A percentile compares a stretch with the other conserved stretches of the same genome.
Evolutionary conservation across 2,888 invertebrate species (phyloP).

Genomic region (Leptinotarsa tumamoca): DNA sequence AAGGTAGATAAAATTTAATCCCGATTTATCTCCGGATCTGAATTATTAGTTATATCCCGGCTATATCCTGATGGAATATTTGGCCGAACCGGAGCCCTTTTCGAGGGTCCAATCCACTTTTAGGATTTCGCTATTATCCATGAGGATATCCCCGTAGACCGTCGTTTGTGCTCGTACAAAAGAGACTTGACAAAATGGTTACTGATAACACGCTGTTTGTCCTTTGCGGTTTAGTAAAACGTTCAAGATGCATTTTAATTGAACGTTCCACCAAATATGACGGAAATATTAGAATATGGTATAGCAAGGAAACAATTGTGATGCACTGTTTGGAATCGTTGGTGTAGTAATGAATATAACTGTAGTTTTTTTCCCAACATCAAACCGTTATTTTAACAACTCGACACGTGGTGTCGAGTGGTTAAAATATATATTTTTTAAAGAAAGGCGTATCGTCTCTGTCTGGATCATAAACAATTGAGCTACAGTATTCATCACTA

Average conservation of each 20-base stretch:
- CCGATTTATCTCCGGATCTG: conserved; percentile 53
- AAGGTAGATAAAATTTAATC: conserved; percentile 49
- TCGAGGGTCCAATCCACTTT: conserved; percentile 56
- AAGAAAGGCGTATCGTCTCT: no score
- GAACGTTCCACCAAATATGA: no score
- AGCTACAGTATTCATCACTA: no score
- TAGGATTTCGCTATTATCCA: conserved; percentile 57
- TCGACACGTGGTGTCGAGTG: no score
- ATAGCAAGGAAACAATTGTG: no score
- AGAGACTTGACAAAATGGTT: conserved; percentile 59
- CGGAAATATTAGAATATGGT: no score
- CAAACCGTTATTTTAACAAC: no score
- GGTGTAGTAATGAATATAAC: no score
- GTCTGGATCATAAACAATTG: no score
- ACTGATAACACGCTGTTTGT: conserved; percentile 55
- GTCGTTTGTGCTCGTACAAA: conserved; percentile 50
- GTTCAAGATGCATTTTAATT: conserved; percentile 25
- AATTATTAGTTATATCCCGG: conserved; percentile 54
- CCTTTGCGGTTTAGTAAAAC: conserved; percentile 28
- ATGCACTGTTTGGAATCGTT: no score
- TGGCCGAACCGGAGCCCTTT: conserved; percentile 46
- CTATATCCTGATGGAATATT: conserved; percentile 54
- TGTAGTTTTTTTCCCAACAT: no score
- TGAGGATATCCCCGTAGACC: conserved; percentile 56
- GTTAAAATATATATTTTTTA: no score